These are phyloP conservation scores for Ifrita kowaldi DNA, from an alignment of 2,113 vertebrate species.

Conservation along the genomic window DNA sequence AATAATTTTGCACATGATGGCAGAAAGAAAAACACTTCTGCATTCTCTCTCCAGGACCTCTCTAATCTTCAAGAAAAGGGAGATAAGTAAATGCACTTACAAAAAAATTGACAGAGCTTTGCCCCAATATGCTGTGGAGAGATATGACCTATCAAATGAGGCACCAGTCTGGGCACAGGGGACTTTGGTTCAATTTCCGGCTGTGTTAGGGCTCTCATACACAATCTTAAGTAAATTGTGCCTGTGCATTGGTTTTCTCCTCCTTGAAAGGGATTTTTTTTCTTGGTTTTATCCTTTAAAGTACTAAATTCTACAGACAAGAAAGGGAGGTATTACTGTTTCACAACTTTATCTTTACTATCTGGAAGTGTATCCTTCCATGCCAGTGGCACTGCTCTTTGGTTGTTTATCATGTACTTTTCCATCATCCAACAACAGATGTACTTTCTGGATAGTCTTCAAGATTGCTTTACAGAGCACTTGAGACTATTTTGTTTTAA, in stretches of 20 bases:
- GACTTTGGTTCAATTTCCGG: not conserved
- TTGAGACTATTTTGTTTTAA: not conserved
- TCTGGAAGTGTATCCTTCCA: not conserved
- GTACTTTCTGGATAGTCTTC: constrained; percentile 13
- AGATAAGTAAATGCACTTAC: not conserved
- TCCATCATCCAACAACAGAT: constrained; percentile 8
- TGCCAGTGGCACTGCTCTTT: not conserved
- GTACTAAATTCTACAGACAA: not conserved
- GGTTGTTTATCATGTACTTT: constrained; percentile 1
- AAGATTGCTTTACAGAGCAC: not conserved
- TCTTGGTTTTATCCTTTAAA: not conserved
- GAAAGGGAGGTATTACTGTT: not conserved
- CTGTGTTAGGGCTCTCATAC: not conserved
- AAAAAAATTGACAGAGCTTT: not conserved
- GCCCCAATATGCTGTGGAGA: not conserved
- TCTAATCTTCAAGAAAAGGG: not conserved
- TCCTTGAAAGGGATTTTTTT: not conserved
- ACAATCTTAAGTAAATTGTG: not conserved
- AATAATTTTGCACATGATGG: not conserved
- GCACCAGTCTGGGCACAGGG: not conserved
- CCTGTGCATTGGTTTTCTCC: not conserved
- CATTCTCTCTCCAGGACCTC: not conserved
- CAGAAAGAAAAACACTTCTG: not conserved
- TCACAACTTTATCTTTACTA: not conserved
- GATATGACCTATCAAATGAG: not conserved